Evolutionary conservation across 1,140 invertebrate genomes (phyloP).

Genomic region (Hycleus cichorii): DNA sequence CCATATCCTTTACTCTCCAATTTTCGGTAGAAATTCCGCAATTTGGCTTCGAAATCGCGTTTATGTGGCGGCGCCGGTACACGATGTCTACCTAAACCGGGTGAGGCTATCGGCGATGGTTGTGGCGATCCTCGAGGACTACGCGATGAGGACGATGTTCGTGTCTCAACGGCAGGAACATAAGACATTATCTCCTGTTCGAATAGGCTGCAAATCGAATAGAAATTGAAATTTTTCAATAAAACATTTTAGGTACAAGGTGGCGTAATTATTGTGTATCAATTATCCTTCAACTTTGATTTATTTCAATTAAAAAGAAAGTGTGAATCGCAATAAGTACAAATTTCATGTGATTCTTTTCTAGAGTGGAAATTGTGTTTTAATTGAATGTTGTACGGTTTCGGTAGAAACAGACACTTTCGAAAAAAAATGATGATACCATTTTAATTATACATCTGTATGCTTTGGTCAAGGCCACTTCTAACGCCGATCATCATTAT

Average conservation of each 20-base stretch:
- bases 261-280: neutral
- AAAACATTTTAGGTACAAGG: neutral
- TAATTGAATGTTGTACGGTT: neutral
- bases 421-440: constrained; percentile 27
- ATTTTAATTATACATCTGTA: constrained; percentile 27
- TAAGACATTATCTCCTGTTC: constrained; percentile 98
- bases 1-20: constrained; percentile 94
- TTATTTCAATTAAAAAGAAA: neutral
- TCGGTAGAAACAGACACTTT: constrained; percentile 4
- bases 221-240: constrained; percentile 15
- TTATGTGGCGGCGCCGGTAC: constrained; percentile 82
- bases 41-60: constrained; percentile 91
- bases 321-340: neutral
- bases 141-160: constrained; percentile 35
- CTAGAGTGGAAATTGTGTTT: no score
- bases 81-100: constrained; percentile 65
- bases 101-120: constrained; percentile 72
- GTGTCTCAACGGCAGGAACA: constrained; percentile 57
- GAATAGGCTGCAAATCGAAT: constrained; percentile 69
- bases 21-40: constrained; percentile 91
- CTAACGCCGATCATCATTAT: neutral
- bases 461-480: constrained; percentile 7
- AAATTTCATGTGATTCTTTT: no score
- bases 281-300: neutral
- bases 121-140: constrained; percentile 56